A percentile compares a stretch with the other conserved stretches of the same genome.
These are phyloP conservation scores for Tetragnatha montana DNA, from an alignment of 2,888 invertebrate genomes.

Conservation along the genomic window DNA sequence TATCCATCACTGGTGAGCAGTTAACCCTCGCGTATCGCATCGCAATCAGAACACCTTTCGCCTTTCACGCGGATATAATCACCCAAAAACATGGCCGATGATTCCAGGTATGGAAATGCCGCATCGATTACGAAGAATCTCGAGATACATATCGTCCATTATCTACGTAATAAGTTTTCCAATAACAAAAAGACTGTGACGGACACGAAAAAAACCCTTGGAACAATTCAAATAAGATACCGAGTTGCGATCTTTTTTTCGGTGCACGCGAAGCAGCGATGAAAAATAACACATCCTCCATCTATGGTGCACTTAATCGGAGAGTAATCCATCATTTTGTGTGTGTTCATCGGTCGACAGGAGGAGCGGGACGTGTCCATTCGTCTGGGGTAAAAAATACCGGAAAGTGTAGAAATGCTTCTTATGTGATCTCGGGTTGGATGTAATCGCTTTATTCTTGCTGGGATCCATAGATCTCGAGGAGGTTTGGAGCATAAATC, in stretches of 20 bases:
- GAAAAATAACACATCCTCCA: slow-evolving; percentile 62
- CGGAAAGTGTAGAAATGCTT: slow-evolving; percentile 38
- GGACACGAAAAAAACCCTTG: neutral
- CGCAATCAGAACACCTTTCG: neutral
- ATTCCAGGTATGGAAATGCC: slow-evolving; percentile 27
- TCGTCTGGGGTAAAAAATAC: slow-evolving; percentile 10
- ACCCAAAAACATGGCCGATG: neutral
- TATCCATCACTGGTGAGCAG: neutral
- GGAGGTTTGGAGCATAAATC: slow-evolving; percentile 66
- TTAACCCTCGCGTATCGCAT: neutral
- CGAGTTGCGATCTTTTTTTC: slow-evolving; percentile 14
- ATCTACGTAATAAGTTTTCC: slow-evolving; percentile 38
- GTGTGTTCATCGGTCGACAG: slow-evolving; percentile 38
- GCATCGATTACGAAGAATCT: slow-evolving; percentile 26
- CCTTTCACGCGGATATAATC: neutral
- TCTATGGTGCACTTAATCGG: slow-evolving; percentile 56
- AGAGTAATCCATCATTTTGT: slow-evolving; percentile 64
- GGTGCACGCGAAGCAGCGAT: slow-evolving; percentile 23
- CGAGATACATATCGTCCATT: neutral
- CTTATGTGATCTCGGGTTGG: slow-evolving; percentile 54
- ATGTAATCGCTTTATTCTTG: slow-evolving; percentile 67
- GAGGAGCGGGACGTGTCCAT: slow-evolving; percentile 37
- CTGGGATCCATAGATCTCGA: slow-evolving; percentile 46
- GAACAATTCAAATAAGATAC: slow-evolving; percentile 34
- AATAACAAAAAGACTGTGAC: slow-evolving; percentile 26